A percentile compares a stretch with the other conserved stretches of the same genome.
Conservation (phyloP, 92 coral and sea anemone genomes). For the Parazoanthus swiftii region DNA sequence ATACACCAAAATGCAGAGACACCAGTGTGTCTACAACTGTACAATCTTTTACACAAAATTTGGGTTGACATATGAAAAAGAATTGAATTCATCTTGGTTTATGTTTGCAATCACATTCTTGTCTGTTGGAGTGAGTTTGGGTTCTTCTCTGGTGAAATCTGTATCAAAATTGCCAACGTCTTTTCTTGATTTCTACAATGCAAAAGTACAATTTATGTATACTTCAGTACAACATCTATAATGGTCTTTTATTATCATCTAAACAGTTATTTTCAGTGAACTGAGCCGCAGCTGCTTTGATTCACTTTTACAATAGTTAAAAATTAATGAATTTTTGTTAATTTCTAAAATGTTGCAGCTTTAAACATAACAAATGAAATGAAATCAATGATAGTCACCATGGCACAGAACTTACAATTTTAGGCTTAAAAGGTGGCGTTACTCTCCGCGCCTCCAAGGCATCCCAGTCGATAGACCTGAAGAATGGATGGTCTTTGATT, state of each 20-base stretch:
- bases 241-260: no score
- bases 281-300: no score
- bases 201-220: neutral
- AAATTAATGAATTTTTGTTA: neutral
- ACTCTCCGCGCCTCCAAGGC: conserved; percentile 79
- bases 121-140: conserved; percentile 89
- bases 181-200: conserved; percentile 82
- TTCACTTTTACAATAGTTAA: neutral
- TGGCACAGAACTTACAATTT: conserved; percentile 73
- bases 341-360: neutral
- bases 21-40: neutral
- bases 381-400: neutral
- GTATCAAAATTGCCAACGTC: conserved; percentile 96
- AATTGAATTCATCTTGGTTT: conserved; percentile 95
- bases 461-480: conserved; percentile 83
- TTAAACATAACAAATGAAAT: neutral
- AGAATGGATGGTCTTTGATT: conserved; percentile 93
- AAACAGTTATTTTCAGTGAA: no score
- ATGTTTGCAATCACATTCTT: conserved; percentile 74
- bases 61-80: conserved; percentile 89
- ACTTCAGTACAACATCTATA: no score
- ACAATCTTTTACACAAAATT: conserved; percentile 64
- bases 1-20: neutral
- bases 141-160: conserved; percentile 91
- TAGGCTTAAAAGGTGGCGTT: conserved; percentile 90